phyloP scores from a whole-genome alignment of 2,113 vertebrate genomes.

The Mionectes macconnelli region DNA sequence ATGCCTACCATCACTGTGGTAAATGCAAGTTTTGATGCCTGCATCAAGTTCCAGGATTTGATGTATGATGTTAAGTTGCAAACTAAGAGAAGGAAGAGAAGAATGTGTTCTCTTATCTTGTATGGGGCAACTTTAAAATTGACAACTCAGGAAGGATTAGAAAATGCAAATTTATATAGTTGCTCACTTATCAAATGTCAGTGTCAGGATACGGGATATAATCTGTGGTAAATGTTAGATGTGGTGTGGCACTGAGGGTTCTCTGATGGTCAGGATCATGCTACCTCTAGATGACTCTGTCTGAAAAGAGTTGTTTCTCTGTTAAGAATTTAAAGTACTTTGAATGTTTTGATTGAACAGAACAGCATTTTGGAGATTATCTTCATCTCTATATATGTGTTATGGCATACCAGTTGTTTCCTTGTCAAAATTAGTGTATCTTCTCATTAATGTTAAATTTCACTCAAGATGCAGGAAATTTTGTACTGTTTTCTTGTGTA shows the following conservation, averaged over 20 bases:
- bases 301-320: not conserved
- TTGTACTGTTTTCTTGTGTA: not conserved
- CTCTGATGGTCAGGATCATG: rapidly evolving
- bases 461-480: not conserved
- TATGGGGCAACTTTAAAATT: not conserved
- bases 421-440: not conserved
- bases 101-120: not conserved
- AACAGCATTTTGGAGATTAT: not conserved
- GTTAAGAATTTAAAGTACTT: not conserved
- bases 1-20: not conserved
- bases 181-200: not conserved
- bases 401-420: not conserved
- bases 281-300: not conserved
- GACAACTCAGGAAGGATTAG: not conserved
- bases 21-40: not conserved
- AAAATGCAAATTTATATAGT: not conserved
- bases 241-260: not conserved
- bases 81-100: not conserved
- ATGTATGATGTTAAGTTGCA: not conserved
- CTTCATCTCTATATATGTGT: not conserved
- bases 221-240: not conserved
- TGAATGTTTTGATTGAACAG: not conserved
- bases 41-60: not conserved
- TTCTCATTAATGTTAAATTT: not conserved
- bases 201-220: not conserved